These are phyloP conservation scores for Equus quagga DNA, from an alignment of 2,113 vertebrate species.

Conservation along the genomic window DNA sequence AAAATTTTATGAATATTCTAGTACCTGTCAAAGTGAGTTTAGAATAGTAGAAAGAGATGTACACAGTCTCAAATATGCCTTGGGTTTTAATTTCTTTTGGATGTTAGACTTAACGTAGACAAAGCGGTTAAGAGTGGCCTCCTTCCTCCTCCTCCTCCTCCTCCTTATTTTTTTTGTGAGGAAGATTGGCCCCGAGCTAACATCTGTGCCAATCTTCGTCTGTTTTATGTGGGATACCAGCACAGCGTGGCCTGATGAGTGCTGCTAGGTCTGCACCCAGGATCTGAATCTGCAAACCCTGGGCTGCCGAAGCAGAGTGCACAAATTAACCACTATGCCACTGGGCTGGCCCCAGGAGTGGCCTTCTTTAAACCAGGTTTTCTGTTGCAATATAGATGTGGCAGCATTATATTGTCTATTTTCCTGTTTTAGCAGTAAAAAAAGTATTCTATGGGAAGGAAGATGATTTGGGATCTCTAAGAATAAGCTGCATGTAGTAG, in stretches of 20 bases:
- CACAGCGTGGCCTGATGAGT: too few relatives aligned
- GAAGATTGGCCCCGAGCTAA: too few relatives aligned
- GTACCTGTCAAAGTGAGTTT: slow-evolving; percentile 82
- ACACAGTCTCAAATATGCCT: slow-evolving; percentile 61
- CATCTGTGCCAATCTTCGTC: too few relatives aligned
- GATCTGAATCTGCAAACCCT: too few relatives aligned
- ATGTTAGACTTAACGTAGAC: slow-evolving; percentile 65
- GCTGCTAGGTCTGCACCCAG: too few relatives aligned
- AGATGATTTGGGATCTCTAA: slow-evolving; percentile 52
- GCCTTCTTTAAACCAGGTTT: slow-evolving; percentile 53
- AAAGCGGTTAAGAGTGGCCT: slow-evolving; percentile 65
- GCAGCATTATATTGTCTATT: slow-evolving; percentile 72
- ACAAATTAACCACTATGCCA: too few relatives aligned
- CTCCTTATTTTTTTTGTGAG: too few relatives aligned
- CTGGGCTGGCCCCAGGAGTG: slow-evolving; percentile 6
- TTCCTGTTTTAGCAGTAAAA: slow-evolving; percentile 55
- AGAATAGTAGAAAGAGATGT: slow-evolving; percentile 60
- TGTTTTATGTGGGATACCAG: too few relatives aligned
- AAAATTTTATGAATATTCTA: slow-evolving; percentile 81
- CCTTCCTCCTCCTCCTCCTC: neutral
- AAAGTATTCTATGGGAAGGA: slow-evolving; percentile 50
- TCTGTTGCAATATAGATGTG: slow-evolving; percentile 38
- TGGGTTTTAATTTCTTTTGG: slow-evolving; percentile 66
- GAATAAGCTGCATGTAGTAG: slow-evolving; percentile 44
- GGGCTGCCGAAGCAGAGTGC: too few relatives aligned